phyloP scores from a whole-genome alignment of 2,797 vertebrate genomes.

The Crocidura indochinensis region DNA sequence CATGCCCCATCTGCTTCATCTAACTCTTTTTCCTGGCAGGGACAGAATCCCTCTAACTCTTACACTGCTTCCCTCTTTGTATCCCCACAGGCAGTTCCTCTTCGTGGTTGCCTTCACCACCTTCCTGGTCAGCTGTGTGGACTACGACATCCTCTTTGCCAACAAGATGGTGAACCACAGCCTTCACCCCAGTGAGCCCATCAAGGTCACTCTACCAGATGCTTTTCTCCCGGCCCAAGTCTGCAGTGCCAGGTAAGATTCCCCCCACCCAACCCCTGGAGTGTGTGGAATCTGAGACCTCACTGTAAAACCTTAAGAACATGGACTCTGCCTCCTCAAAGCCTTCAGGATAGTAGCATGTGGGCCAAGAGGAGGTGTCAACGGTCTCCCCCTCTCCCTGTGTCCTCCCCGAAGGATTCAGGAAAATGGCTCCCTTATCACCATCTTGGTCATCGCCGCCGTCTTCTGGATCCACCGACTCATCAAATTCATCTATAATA shows the following conservation, averaged over 20 bases:
- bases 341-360: too few relatives aligned
- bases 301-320: neutral
- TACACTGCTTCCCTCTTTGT: neutral
- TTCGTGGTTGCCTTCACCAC: conserved; percentile 99
- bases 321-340: conserved; percentile 42
- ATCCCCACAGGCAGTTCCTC: conserved; percentile 95
- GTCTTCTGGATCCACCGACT: conserved; percentile 99
- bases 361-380: neutral
- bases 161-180: conserved; percentile 99
- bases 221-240: conserved; percentile 96
- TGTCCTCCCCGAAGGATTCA: conserved; percentile 92
- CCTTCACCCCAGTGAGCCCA: conserved; percentile 92
- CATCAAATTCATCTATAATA: conserved; percentile 98
- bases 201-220: conserved; percentile 98
- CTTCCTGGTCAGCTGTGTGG: conserved; percentile 98
- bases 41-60: neutral
- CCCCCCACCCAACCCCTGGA: neutral
- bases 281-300: neutral
- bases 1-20: neutral
- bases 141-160: conserved; percentile 99
- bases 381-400: neutral
- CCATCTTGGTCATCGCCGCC: conserved; percentile 96
- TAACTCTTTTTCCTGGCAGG: neutral
- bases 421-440: conserved; percentile 96
- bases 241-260: conserved; percentile 94